Evolutionary conservation across 2,888 invertebrate genomes (phyloP).

Genomic region (Carabus problematicus): DNA sequence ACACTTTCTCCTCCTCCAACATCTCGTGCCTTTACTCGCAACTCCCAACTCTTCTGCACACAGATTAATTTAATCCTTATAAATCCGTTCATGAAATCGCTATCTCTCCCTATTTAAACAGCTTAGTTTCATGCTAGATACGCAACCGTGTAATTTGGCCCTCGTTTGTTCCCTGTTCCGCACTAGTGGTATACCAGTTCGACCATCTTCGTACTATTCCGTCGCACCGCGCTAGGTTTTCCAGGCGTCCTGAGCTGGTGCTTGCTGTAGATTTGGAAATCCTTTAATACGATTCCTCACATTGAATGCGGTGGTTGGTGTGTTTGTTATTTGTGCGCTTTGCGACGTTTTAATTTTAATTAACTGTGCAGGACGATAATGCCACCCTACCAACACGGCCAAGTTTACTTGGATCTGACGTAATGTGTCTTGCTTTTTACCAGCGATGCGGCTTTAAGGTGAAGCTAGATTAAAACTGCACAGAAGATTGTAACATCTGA

Average conservation of each 20-base stretch:
- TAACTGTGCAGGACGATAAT: constrained; percentile 28
- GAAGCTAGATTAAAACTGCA: too few species aligned
- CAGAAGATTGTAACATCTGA: too few species aligned
- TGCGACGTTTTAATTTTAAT: constrained; percentile 34
- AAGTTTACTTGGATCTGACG: constrained; percentile 1
- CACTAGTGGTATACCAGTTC: neutral
- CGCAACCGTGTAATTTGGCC: constrained; percentile 23
- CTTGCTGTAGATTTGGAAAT: constrained; percentile 20
- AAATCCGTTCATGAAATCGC: constrained; percentile 55
- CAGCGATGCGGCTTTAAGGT: too few species aligned
- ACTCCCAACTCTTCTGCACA: constrained; percentile 50
- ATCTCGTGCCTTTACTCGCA: neutral
- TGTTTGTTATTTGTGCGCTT: constrained; percentile 27
- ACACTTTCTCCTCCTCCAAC: neutral
- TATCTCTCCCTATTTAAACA: constrained; percentile 48
- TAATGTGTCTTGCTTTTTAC: too few species aligned
- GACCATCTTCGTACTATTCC: constrained; percentile 29
- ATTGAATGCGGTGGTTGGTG: constrained; percentile 25
- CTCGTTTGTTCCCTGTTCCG: constrained; percentile 2
- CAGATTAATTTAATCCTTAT: constrained; percentile 54
- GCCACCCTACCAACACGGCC: constrained; percentile 22
- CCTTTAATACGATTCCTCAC: constrained; percentile 28
- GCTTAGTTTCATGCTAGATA: constrained; percentile 40
- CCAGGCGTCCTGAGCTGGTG: neutral
- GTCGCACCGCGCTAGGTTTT: neutral